Conservation (phyloP, 2,113 vertebrate species). For the Triplophysa siluroides region DNA sequence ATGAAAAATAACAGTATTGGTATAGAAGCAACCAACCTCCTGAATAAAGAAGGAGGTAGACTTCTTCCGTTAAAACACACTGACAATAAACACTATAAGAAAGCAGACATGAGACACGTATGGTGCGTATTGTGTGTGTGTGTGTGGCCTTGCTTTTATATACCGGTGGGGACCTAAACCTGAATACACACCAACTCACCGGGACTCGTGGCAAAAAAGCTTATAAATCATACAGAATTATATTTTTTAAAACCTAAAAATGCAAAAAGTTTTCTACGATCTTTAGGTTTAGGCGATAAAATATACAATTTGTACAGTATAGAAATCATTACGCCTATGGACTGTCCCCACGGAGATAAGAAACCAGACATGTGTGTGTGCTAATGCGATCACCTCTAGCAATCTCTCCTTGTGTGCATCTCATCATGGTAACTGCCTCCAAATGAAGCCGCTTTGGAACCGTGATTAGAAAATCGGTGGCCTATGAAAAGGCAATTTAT, state of each 20-base stretch:
- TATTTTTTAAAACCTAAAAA: no score
- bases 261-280: no score
- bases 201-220: no score
- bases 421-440: constrained; percentile 4
- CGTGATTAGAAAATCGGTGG: constrained; percentile 34
- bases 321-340: no score
- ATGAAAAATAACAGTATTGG: neutral
- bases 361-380: neutral
- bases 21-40: constrained; percentile 23
- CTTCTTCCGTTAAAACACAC: constrained; percentile 40
- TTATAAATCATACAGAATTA: no score
- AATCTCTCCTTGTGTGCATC: neutral
- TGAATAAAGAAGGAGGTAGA: constrained; percentile 51
- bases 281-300: no score
- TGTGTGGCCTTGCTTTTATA: no score
- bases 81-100: constrained; percentile 33
- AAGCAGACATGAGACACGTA: neutral
- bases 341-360: no score
- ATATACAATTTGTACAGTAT: no score
- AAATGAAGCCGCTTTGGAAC: neutral
- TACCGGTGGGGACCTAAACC: no score
- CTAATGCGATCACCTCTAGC: neutral
- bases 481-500: constrained; percentile 44
- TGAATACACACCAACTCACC: neutral
- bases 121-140: neutral